Evolutionary conservation across 2,888 invertebrate species (phyloP).

Genomic region (Fragum whitleyi): DNA sequence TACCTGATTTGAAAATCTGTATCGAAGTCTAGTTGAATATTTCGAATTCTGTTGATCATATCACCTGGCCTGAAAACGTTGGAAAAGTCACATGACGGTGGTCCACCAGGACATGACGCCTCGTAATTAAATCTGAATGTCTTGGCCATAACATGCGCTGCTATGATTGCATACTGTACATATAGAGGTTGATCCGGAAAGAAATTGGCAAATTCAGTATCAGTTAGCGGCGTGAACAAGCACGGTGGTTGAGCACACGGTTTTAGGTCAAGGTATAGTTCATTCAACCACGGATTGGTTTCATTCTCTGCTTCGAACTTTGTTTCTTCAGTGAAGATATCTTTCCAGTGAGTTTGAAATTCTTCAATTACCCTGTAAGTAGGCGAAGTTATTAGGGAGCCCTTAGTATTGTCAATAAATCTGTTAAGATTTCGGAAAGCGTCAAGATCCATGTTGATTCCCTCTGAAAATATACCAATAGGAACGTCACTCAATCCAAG

Average conservation of each 20-base stretch:
- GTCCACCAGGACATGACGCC: neutral
- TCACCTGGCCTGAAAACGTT: neutral
- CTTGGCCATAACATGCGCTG: constrained; percentile 52
- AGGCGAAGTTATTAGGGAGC: constrained; percentile 33
- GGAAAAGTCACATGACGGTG: neutral
- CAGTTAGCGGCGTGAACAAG: constrained; percentile 22
- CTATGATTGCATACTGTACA: constrained; percentile 56
- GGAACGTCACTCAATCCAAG: constrained; percentile 25
- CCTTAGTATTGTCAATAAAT: constrained; percentile 26
- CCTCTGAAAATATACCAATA: constrained; percentile 40
- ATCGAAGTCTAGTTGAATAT: constrained; percentile 31
- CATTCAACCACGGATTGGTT: constrained; percentile 42
- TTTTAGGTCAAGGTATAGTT: neutral
- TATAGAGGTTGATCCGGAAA: constrained; percentile 43
- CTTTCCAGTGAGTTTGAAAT: constrained; percentile 42
- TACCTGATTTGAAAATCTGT: constrained; percentile 46
- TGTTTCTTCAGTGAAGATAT: constrained; percentile 41
- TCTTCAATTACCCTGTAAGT: constrained; percentile 40
- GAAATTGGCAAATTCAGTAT: neutral
- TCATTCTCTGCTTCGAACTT: constrained; percentile 24
- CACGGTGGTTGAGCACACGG: constrained; percentile 20
- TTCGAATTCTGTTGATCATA: constrained; percentile 20
- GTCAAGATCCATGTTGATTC: constrained; percentile 23
- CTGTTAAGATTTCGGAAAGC: constrained; percentile 16
- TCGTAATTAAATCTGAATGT: constrained; percentile 38